phyloP scores from a whole-genome alignment of 1,140 invertebrate genomes.

The Capitella teleta region DNA sequence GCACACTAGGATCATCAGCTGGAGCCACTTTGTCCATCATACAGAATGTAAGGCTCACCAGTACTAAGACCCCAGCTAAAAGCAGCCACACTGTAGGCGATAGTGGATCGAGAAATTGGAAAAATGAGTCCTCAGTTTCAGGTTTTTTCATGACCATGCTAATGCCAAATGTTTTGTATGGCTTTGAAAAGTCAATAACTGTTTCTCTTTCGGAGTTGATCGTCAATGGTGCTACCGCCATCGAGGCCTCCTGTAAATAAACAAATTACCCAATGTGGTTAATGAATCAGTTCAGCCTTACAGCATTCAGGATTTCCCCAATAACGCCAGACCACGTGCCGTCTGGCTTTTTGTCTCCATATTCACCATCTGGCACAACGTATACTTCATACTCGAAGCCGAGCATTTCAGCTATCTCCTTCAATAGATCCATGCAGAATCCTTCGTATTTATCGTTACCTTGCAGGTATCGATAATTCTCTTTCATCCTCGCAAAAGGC shows the following conservation, averaged over 20 bases:
- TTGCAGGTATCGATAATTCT: background rate
- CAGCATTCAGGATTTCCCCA: constrained; percentile 42
- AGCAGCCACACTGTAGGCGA: constrained; percentile 92
- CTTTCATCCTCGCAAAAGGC: constrained; percentile 1
- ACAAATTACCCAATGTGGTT: no score
- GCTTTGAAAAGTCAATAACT: constrained; percentile 21
- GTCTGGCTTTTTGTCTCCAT: constrained; percentile 64
- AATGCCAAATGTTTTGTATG: constrained; percentile 21
- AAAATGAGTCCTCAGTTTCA: constrained; percentile 62
- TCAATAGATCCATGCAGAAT: constrained; percentile 78
- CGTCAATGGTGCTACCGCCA: constrained; percentile 21
- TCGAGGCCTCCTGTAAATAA: constrained; percentile 15
- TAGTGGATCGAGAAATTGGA: constrained; percentile 90
- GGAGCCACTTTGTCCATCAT: constrained; percentile 55
- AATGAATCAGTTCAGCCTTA: no score
- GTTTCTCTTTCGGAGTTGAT: constrained; percentile 17
- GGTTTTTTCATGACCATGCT: constrained; percentile 22
- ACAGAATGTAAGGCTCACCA: constrained; percentile 86
- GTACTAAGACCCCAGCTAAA: constrained; percentile 78
- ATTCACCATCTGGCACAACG: constrained; percentile 84
- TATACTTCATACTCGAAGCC: constrained; percentile 83
- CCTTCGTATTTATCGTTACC: constrained; percentile 52
- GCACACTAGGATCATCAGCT: background rate
- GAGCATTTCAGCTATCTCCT: constrained; percentile 32
- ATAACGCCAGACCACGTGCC: constrained; percentile 53